These are phyloP conservation scores for Coregonus ussuriensis DNA, from an alignment of 2,797 vertebrate genomes.

Conservation along the genomic window DNA sequence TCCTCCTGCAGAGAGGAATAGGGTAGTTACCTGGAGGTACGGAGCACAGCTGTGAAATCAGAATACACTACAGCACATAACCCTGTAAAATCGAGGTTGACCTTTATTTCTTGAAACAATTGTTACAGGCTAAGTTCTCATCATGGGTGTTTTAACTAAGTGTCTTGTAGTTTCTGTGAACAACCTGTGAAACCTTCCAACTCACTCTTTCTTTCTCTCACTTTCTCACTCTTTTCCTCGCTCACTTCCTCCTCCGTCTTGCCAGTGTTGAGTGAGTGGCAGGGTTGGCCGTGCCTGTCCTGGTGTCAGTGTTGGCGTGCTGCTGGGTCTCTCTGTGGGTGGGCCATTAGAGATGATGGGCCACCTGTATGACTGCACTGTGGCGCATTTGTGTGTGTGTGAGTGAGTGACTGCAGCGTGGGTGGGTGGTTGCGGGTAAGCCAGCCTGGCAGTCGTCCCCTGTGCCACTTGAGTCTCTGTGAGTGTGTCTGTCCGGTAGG, in stretches of 20 bases:
- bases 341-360: slow-evolving; percentile 55
- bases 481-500: slow-evolving; percentile 33
- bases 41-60: slow-evolving; percentile 20
- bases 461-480: slow-evolving; percentile 42
- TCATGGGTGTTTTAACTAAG: background rate
- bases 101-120: background rate
- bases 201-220: slow-evolving; percentile 9
- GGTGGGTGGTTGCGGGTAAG: background rate
- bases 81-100: no score
- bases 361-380: slow-evolving; percentile 52
- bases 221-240: background rate
- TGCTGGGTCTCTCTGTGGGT: slow-evolving; percentile 47
- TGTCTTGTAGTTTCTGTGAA: background rate
- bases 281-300: slow-evolving; percentile 37
- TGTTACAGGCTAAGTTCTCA: background rate
- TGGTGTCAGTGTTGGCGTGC: slow-evolving; percentile 27
- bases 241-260: background rate
- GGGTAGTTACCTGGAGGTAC: slow-evolving; percentile 17
- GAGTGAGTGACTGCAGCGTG: slow-evolving; percentile 24
- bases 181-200: background rate
- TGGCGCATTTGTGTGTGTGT: slow-evolving; percentile 17
- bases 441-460: slow-evolving; percentile 31
- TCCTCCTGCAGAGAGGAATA: slow-evolving; percentile 27
- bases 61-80: background rate
- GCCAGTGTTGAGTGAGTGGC: slow-evolving; percentile 24